Percentiles rank a stretch among this genome's conserved stretches.
phyloP scores from a whole-genome alignment of 2,797 vertebrate genomes.

The Enteromius mattozi region DNA sequence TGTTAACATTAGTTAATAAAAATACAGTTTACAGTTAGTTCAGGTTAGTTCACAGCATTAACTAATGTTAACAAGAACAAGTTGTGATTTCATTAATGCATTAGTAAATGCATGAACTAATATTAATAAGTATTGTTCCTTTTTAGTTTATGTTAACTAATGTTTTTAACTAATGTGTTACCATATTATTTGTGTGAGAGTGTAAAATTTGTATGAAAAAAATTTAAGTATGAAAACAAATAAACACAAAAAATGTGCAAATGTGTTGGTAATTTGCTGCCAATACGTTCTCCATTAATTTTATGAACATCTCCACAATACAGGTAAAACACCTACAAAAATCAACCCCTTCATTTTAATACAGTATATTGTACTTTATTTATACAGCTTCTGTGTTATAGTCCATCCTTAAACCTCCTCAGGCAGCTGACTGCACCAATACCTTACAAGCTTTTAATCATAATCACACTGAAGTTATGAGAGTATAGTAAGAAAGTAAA shows the following conservation, averaged over 20 bases:
- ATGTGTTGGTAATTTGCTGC: background rate
- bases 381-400: background rate
- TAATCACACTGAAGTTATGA: background rate
- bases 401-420: background rate
- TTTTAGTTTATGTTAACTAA: too few species aligned
- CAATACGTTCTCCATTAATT: background rate
- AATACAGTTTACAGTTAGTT: too few species aligned
- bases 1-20: too few species aligned
- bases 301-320: background rate
- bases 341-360: background rate
- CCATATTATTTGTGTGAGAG: background rate
- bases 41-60: too few species aligned
- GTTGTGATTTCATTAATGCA: too few species aligned
- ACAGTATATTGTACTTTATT: background rate
- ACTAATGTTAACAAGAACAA: too few species aligned
- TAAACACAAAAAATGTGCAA: background rate
- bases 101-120: too few species aligned
- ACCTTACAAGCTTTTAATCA: background rate
- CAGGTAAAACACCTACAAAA: background rate
- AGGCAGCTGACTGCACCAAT: background rate
- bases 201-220: background rate
- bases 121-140: too few species aligned
- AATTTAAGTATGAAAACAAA: background rate
- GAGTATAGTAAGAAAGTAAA: background rate
- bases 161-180: too few species aligned